Evolutionary conservation across 2,888 invertebrate species (phyloP).

Genomic region (Pyrocoelia pectoralis): DNA sequence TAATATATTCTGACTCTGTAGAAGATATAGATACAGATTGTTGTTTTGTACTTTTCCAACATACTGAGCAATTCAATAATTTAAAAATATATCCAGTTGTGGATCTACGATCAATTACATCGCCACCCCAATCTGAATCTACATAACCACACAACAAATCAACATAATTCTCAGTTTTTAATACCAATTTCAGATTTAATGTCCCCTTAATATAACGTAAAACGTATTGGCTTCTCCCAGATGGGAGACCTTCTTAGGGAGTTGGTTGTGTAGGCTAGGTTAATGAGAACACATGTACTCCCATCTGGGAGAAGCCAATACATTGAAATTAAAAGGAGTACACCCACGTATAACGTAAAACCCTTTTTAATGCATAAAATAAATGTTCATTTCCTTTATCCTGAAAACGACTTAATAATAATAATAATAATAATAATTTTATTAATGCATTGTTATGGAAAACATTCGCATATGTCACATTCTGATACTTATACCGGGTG

Average conservation of each 20-base stretch:
- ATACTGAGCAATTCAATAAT: background rate
- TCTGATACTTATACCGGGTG: no score
- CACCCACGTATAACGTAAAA: no score
- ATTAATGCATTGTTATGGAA: no score
- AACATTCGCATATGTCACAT: no score
- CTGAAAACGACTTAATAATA: background rate
- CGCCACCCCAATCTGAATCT: background rate
- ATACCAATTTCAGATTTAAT: background rate
- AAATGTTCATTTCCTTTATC: background rate
- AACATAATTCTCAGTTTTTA: background rate
- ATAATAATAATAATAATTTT: no score
- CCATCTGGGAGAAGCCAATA: no score
- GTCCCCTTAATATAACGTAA: constrained; percentile 1
- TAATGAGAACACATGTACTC: no score
- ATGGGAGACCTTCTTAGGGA: no score
- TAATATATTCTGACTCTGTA: no score
- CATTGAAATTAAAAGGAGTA: no score
- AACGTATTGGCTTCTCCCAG: no score
- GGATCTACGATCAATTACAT: background rate
- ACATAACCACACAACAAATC: background rate
- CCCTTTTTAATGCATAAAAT: background rate
- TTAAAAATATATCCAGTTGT: background rate
- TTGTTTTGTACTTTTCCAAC: background rate
- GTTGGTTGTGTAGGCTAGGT: no score
- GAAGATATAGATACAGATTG: background rate